Evolutionary conservation across 2,797 vertebrate species (phyloP).

Genomic region (Odontamblyopus lacepedii): DNA sequence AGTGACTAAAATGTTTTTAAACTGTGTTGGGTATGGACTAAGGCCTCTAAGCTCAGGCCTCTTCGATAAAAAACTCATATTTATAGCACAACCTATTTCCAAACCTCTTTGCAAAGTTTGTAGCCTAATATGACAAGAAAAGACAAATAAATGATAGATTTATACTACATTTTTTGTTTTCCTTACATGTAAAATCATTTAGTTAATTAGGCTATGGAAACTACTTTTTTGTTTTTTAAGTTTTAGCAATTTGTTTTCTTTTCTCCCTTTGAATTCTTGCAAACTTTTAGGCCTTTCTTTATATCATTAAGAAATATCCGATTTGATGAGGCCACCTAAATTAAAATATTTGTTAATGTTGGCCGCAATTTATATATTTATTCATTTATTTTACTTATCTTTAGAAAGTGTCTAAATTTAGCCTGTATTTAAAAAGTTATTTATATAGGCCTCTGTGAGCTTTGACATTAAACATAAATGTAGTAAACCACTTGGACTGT

Average conservation of each 20-base stretch:
- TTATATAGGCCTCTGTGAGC: not conserved
- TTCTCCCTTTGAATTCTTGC: not conserved
- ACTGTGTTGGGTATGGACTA: not conserved
- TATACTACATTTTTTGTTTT: not conserved
- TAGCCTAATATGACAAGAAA: not conserved
- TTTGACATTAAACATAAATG: not conserved
- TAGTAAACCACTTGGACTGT: too few species aligned
- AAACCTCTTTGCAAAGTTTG: not conserved
- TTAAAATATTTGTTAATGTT: not conserved
- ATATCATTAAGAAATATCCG: not conserved
- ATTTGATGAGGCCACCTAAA: not conserved
- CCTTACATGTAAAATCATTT: not conserved
- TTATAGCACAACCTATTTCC: not conserved
- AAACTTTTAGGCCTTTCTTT: not conserved
- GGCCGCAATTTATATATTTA: not conserved
- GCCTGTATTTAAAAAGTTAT: not conserved
- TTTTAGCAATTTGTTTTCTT: not conserved
- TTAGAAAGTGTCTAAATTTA: not conserved
- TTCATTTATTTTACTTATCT: not conserved
- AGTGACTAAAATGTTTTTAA: conserved; percentile 1
- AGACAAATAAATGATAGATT: not conserved
- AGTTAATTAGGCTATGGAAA: not conserved
- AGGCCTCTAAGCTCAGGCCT: conserved; percentile 1
- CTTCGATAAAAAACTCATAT: not conserved
- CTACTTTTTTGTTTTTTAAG: not conserved